phyloP scores from a whole-genome alignment of 2,797 vertebrate genomes.

The Pterois miles region DNA sequence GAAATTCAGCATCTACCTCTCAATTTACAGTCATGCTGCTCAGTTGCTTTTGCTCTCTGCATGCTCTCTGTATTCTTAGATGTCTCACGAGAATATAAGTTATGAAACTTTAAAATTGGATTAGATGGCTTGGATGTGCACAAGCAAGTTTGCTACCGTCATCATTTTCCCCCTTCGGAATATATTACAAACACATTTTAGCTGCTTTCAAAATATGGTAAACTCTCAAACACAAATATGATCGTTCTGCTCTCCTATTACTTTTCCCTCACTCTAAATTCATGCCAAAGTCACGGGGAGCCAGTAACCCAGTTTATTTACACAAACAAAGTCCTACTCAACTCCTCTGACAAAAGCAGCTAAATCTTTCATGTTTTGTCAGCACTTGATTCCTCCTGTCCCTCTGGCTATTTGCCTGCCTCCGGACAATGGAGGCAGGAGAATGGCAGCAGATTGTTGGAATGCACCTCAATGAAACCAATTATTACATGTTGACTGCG shows the following conservation, averaged over 20 bases:
- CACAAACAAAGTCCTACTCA: slow-evolving; percentile 99
- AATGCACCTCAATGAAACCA: slow-evolving; percentile 99
- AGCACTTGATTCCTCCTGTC: slow-evolving; percentile 99
- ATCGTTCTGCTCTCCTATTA: slow-evolving; percentile 46
- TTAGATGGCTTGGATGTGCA: slow-evolving; percentile 35
- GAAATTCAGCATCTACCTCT: slow-evolving; percentile 22
- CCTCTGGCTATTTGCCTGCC: slow-evolving; percentile 99
- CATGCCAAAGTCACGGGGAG: slow-evolving; percentile 77
- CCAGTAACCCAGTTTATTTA: slow-evolving; percentile 99
- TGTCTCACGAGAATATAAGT: slow-evolving; percentile 37
- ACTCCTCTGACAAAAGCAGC: slow-evolving; percentile 99
- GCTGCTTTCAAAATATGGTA: slow-evolving; percentile 6
- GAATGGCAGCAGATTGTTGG: slow-evolving; percentile 99
- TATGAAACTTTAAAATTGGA: slow-evolving; percentile 60
- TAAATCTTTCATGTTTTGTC: slow-evolving; percentile 99
- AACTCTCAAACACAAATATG: slow-evolving; percentile 38
- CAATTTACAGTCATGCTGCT: slow-evolving; percentile 37
- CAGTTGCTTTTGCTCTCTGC: slow-evolving; percentile 3
- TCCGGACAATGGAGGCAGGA: slow-evolving; percentile 96
- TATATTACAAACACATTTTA: background rate
- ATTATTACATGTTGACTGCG: slow-evolving; percentile 99
- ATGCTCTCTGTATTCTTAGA: slow-evolving; percentile 36
- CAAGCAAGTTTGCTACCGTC: slow-evolving; percentile 11
- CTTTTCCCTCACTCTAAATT: slow-evolving; percentile 45
- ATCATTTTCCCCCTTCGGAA: background rate